Conservation (phyloP, 2,888 invertebrate species). For the Chrysolina americana region DNA sequence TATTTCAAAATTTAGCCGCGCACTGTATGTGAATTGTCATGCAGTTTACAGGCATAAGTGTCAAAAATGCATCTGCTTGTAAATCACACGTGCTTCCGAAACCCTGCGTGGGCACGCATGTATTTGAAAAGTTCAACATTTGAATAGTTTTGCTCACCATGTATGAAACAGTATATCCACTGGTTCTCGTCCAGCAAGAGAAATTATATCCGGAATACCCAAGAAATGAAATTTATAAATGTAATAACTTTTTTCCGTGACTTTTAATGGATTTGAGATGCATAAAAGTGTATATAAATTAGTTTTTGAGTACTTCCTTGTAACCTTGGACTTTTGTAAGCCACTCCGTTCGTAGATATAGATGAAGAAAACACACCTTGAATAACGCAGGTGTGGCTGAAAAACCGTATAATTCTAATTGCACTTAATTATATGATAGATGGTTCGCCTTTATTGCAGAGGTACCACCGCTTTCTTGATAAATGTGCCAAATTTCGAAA, state of each 20-base stretch:
- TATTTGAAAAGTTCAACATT: too few species aligned
- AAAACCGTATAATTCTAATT: conserved; percentile 65
- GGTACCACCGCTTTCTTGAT: conserved; percentile 58
- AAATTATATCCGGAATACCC: conserved; percentile 23
- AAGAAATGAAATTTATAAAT: conserved; percentile 23
- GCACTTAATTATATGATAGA: conserved; percentile 63
- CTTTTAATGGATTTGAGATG: conserved; percentile 26
- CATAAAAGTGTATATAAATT: conserved; percentile 24
- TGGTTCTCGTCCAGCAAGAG: not conserved
- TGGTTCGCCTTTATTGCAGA: conserved; percentile 56
- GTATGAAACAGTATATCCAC: not conserved
- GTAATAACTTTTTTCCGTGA: conserved; percentile 31
- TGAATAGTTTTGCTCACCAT: not conserved
- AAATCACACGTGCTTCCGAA: too few species aligned
- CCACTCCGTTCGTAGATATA: conserved; percentile 19
- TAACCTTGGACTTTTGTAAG: conserved; percentile 28
- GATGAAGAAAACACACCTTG: conserved; percentile 33
- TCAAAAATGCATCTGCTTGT: too few species aligned
- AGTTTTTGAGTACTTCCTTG: conserved; percentile 29
- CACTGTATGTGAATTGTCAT: too few species aligned
- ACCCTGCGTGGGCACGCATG: too few species aligned
- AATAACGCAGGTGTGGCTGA: conserved; percentile 63
- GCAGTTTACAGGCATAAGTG: too few species aligned
- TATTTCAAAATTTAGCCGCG: too few species aligned
- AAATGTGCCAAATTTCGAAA: conserved; percentile 51